phyloP scores from a whole-genome alignment of 2,113 vertebrate species.

The Pachyramphus minor region DNA sequence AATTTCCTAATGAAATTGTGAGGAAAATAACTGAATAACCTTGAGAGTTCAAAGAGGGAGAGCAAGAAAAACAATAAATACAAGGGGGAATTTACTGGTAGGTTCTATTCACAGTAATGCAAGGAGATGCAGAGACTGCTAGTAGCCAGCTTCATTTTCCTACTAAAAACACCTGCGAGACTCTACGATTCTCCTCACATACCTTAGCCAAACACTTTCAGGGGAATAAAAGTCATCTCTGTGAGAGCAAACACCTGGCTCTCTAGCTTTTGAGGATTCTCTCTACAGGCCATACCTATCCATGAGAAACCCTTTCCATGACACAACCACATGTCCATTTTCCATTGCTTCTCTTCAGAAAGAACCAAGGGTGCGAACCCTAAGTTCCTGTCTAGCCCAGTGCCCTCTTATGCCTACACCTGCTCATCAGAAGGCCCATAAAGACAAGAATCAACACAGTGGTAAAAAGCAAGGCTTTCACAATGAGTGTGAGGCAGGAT shows the following conservation, averaged over 20 bases:
- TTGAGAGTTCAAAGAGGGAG: constrained; percentile 73
- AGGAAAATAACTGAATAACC: constrained; percentile 75
- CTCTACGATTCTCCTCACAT: rapidly evolving
- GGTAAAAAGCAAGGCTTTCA: background rate
- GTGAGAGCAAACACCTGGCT: background rate
- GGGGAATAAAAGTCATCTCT: background rate
- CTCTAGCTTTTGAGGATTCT: background rate
- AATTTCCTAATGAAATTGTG: constrained; percentile 76
- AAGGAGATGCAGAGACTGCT: background rate
- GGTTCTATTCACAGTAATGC: background rate
- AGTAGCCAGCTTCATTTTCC: background rate
- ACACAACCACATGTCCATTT: rapidly evolving
- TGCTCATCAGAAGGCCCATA: background rate
- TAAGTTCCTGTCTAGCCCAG: background rate
- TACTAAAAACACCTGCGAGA: background rate
- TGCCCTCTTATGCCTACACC: background rate
- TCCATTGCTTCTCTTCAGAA: background rate
- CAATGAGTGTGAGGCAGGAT: background rate
- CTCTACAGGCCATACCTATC: background rate
- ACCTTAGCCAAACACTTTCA: constrained; percentile 1
- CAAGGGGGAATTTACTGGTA: constrained; percentile 32
- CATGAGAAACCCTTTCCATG: background rate
- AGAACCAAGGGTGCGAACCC: background rate
- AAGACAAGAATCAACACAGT: background rate
- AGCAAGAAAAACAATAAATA: constrained; percentile 55